Evolutionary conservation across 2,888 invertebrate genomes (phyloP).

Genomic region (Melanostoma mellinum): DNA sequence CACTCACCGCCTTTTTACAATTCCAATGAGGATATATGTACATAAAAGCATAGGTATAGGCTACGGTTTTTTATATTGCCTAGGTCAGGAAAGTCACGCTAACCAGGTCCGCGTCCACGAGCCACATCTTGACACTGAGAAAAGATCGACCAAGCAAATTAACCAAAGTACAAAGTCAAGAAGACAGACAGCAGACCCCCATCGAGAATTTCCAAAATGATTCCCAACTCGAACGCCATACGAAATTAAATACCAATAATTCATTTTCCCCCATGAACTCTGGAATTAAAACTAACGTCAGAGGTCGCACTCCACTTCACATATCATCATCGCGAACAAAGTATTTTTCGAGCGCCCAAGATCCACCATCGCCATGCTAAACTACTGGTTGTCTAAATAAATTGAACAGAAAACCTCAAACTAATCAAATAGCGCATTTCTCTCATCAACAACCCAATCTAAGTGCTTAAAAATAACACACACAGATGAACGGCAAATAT

Average conservation of each 20-base stretch:
- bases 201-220: background rate
- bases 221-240: background rate
- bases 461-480: slow-evolving; percentile 18
- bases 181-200: no score
- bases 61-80: no score
- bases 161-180: no score
- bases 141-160: no score
- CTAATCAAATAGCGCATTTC: slow-evolving; percentile 31
- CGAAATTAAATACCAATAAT: background rate
- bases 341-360: slow-evolving; percentile 8
- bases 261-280: background rate
- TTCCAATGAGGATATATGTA: no score
- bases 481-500: background rate
- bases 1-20: no score
- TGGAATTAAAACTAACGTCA: background rate
- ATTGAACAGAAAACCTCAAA: slow-evolving; percentile 4
- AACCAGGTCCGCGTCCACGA: no score
- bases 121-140: no score
- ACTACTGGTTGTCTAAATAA: background rate
- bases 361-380: background rate
- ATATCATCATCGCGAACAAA: background rate
- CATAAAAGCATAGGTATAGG: no score
- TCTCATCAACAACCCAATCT: slow-evolving; percentile 24
- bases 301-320: background rate
- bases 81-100: no score